Evolutionary conservation across 2,113 vertebrate species (phyloP).

Genomic region (Crotalus viridis): DNA sequence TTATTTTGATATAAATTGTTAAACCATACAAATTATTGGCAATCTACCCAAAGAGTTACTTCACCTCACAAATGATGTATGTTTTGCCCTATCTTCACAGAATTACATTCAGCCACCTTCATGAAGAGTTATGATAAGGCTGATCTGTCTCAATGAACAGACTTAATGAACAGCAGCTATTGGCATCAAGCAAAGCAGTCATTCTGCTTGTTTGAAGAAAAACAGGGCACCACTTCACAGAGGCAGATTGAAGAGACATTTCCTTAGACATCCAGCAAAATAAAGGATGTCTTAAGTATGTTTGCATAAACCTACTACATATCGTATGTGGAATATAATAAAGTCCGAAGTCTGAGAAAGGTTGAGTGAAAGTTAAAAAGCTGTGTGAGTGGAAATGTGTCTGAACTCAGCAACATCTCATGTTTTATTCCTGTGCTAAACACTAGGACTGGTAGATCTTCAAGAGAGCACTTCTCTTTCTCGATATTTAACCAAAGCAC

Average conservation of each 20-base stretch:
- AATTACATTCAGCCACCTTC: background rate
- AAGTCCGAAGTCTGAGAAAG: background rate
- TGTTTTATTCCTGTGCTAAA: background rate
- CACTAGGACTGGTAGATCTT: background rate
- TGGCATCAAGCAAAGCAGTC: background rate
- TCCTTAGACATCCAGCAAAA: background rate
- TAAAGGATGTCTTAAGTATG: background rate
- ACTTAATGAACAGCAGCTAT: background rate
- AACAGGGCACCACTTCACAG: background rate
- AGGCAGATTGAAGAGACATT: background rate
- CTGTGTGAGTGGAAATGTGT: background rate
- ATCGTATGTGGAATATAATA: background rate
- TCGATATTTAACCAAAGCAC: background rate
- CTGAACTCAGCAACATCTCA: background rate
- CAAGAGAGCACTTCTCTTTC: background rate
- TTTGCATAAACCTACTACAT: background rate
- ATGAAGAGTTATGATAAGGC: background rate
- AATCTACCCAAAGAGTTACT: background rate
- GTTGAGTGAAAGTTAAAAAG: background rate
- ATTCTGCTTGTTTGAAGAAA: background rate
- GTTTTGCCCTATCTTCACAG: background rate
- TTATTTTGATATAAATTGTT: background rate
- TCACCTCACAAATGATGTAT: background rate
- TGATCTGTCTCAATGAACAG: background rate
- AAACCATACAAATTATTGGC: background rate